Percentiles rank a stretch among this genome's conserved stretches.
phyloP scores from a whole-genome alignment of 2,113 vertebrate genomes.

The Siphamia tubifer region DNA sequence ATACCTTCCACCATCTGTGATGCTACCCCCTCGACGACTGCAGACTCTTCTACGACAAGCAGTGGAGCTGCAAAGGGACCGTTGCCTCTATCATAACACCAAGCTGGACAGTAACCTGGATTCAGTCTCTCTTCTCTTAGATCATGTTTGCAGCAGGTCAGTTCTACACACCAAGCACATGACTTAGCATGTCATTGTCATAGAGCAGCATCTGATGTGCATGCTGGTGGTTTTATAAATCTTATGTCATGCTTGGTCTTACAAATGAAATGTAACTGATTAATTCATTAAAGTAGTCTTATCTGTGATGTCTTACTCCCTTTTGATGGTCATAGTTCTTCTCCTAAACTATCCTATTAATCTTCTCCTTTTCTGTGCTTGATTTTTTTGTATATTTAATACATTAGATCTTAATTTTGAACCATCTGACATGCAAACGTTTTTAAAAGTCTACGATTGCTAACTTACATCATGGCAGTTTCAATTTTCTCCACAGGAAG shows the following conservation, averaged over 20 bases:
- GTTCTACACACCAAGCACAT: not conserved
- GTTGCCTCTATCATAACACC: slow-evolving; percentile 99
- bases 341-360: too few relatives aligned
- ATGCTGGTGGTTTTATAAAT: not conserved
- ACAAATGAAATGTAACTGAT: too few relatives aligned
- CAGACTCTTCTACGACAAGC: slow-evolving; percentile 97
- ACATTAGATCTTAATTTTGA: not conserved
- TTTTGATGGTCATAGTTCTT: too few relatives aligned
- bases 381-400: not conserved
- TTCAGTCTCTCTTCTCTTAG: slow-evolving; percentile 94
- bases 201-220: not conserved
- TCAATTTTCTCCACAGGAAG: slow-evolving; percentile 81
- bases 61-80: slow-evolving; percentile 95
- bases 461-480: not conserved
- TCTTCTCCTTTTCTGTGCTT: not conserved
- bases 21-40: slow-evolving; percentile 96
- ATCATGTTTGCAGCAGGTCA: slow-evolving; percentile 98
- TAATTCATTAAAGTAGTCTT: not conserved
- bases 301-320: too few relatives aligned
- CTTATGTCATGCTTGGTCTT: too few relatives aligned
- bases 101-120: slow-evolving; percentile 95
- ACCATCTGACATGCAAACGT: not conserved
- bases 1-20: slow-evolving; percentile 96
- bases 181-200: not conserved
- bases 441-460: not conserved